Conservation (phyloP, 2,888 invertebrate genomes). For the Plusia festucae region DNA sequence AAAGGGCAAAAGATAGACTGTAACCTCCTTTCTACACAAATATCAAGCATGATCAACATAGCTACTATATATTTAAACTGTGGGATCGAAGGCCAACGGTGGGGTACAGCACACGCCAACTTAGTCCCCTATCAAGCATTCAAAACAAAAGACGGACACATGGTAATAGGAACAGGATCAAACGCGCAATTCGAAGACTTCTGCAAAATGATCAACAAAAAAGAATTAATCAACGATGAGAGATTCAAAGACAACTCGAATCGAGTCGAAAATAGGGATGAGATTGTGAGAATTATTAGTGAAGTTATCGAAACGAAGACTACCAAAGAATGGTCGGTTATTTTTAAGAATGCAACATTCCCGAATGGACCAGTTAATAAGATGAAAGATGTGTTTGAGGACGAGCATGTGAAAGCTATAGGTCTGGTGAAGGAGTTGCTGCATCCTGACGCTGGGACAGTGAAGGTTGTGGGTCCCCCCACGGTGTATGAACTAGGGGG, state of each 20-base stretch:
- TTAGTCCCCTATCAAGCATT: constrained; percentile 98
- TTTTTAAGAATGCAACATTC: constrained; percentile 93
- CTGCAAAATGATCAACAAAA: constrained; percentile 90
- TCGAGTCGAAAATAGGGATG: constrained; percentile 93
- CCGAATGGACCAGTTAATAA: constrained; percentile 97
- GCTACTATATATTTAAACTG: constrained; percentile 97
- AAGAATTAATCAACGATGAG: constrained; percentile 90
- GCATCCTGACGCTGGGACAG: constrained; percentile 91
- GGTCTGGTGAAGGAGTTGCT: constrained; percentile 92
- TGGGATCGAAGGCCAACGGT: constrained; percentile 92
- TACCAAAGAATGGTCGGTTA: constrained; percentile 92
- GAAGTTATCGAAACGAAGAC: constrained; percentile 90
- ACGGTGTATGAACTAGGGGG: constrained; percentile 94
- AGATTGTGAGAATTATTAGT: constrained; percentile 91
- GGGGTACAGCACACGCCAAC: constrained; percentile 98
- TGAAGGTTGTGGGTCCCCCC: constrained; percentile 96
- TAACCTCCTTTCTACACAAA: constrained; percentile 97
- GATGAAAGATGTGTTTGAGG: constrained; percentile 95
- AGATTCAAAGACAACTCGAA: constrained; percentile 92
- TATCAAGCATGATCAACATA: constrained; percentile 96
- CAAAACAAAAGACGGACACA: constrained; percentile 93
- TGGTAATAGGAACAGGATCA: constrained; percentile 96
- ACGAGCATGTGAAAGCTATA: constrained; percentile 94
- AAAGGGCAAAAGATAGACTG: constrained; percentile 98
- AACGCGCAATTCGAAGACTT: constrained; percentile 94